These are phyloP conservation scores for Tethya wilhelma DNA, from an alignment of 37 sponge, comb jelly and placozoan species.

Conservation along the genomic window DNA sequence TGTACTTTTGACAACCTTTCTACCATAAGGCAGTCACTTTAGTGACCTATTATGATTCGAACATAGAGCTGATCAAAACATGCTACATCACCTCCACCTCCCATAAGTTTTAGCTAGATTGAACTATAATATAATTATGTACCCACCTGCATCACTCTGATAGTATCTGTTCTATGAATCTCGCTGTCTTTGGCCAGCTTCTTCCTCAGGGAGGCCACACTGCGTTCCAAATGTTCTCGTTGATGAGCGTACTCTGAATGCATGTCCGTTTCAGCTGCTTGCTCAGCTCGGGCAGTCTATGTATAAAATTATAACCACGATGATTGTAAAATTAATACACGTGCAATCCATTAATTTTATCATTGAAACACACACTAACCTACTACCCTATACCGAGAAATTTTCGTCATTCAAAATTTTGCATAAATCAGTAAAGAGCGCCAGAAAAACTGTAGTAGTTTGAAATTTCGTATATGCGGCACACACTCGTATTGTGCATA, in stretches of 20 bases:
- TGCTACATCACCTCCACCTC: too few relatives aligned
- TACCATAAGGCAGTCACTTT: too few relatives aligned
- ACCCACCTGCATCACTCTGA: constrained; percentile 94
- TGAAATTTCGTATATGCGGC: too few relatives aligned
- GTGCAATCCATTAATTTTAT: too few relatives aligned
- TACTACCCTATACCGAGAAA: too few relatives aligned
- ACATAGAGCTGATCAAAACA: too few relatives aligned
- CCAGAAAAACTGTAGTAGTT: too few relatives aligned
- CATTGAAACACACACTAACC: too few relatives aligned
- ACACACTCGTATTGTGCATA: too few relatives aligned
- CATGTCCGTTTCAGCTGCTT: constrained; percentile 80
- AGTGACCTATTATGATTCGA: too few relatives aligned
- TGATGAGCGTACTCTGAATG: constrained; percentile 92
- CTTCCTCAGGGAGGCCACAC: constrained; percentile 93
- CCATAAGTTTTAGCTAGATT: background rate
- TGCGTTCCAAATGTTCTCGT: constrained; percentile 94
- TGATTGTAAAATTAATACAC: background rate
- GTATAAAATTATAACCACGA: background rate
- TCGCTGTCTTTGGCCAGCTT: constrained; percentile 93
- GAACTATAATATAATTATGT: background rate
- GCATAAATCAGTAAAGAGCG: too few relatives aligned
- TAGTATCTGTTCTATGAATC: constrained; percentile 90
- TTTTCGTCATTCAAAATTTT: too few relatives aligned
- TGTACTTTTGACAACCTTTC: background rate
- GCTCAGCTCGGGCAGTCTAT: constrained; percentile 64